phyloP scores from a whole-genome alignment of 2,113 vertebrate genomes.

The Alaudala cheleensis region DNA sequence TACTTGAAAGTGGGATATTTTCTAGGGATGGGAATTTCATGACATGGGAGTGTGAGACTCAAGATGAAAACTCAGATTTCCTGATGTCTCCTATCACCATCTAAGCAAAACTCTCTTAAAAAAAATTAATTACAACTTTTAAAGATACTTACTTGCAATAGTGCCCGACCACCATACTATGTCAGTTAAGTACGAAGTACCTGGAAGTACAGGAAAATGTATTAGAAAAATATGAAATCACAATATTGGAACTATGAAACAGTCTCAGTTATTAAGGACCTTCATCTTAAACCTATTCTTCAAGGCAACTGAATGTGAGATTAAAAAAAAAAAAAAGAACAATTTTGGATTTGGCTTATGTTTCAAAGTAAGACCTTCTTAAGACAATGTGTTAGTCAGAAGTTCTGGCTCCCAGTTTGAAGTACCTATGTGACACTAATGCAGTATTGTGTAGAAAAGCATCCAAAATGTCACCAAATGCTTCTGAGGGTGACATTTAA shows the following conservation, averaged over 20 bases:
- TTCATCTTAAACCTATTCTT: not conserved
- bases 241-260: not conserved
- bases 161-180: slow-evolving; percentile 95
- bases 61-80: not conserved
- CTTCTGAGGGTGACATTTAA: not conserved
- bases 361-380: not conserved
- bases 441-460: not conserved
- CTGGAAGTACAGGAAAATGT: slow-evolving; percentile 61
- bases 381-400: not conserved
- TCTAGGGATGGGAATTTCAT: not conserved
- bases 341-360: not conserved
- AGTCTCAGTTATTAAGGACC: not conserved
- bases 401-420: not conserved
- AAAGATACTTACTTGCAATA: slow-evolving; percentile 86
- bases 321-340: not conserved
- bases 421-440: not conserved
- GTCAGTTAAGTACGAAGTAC: slow-evolving; percentile 87
- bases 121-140: not conserved
- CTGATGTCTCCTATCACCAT: not conserved
- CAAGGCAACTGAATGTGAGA: not conserved
- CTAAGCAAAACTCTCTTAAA: not conserved
- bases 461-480: not conserved
- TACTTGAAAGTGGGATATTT: not conserved
- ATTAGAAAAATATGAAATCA: not conserved
- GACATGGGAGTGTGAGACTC: not conserved